phyloP scores from a whole-genome alignment of 1,140 invertebrate genomes.

The Luehdorfia chinensis region DNA sequence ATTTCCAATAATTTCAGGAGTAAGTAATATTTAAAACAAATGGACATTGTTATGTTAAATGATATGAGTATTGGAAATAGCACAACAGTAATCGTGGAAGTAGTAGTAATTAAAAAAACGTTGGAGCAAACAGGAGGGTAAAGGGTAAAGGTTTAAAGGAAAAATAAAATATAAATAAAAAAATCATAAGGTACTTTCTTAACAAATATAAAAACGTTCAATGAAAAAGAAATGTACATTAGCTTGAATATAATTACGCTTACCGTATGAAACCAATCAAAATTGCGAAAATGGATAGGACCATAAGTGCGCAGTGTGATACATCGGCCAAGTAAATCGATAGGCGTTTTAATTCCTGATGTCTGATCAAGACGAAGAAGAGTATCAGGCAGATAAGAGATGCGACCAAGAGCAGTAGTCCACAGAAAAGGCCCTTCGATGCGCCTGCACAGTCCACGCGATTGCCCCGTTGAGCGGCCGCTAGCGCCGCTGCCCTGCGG shows the following conservation, averaged over 20 bases:
- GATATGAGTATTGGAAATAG: too few species aligned
- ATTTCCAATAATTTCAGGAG: too few species aligned
- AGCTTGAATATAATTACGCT: conserved; percentile 28
- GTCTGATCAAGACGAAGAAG: conserved; percentile 94
- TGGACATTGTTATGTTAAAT: too few species aligned
- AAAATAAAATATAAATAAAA: conserved; percentile 21
- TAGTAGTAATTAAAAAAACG: conserved; percentile 18
- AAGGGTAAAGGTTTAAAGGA: conserved; percentile 10
- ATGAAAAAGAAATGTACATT: conserved; percentile 11
- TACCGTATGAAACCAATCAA: conserved; percentile 92
- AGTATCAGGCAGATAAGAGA: conserved; percentile 95
- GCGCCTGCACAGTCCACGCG: conserved; percentile 95
- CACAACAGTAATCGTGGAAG: too few species aligned
- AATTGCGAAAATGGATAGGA: conserved; percentile 91
- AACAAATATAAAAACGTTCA: conserved; percentile 9
- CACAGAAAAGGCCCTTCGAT: conserved; percentile 95
- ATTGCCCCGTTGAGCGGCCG: conserved; percentile 86
- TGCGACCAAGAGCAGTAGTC: conserved; percentile 91
- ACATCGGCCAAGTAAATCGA: conserved; percentile 94
- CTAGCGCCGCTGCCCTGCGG: conserved; percentile 87
- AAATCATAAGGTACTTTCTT: too few species aligned
- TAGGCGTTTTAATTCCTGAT: conserved; percentile 86
- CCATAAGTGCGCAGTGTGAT: conserved; percentile 92
- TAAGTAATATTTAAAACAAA: too few species aligned
- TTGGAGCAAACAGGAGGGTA: conserved; percentile 9